These are phyloP conservation scores for Donacobius atricapilla DNA, from an alignment of 2,113 vertebrate species.

Conservation along the genomic window DNA sequence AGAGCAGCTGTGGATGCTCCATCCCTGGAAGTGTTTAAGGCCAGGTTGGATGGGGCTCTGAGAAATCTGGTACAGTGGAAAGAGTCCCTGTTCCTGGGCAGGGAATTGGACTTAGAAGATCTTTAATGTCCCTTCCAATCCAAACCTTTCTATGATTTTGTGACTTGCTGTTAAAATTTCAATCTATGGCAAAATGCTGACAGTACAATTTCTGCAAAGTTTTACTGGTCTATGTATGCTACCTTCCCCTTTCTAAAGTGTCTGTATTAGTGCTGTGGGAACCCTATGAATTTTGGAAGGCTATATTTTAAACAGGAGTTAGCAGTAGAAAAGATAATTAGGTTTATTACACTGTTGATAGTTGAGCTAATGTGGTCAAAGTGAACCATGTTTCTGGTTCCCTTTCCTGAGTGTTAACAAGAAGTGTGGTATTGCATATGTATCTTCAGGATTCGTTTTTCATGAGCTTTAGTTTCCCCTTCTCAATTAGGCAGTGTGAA, in stretches of 20 bases:
- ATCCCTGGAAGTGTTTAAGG: neutral
- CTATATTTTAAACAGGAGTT: neutral
- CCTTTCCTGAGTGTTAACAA: neutral
- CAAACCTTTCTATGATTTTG: neutral
- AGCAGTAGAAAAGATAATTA: neutral
- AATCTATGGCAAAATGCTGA: neutral
- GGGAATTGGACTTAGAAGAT: neutral
- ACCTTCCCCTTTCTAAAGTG: neutral
- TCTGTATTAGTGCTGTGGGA: neutral
- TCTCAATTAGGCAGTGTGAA: neutral
- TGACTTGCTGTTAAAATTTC: neutral
- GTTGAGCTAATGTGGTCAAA: neutral
- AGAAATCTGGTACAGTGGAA: neutral
- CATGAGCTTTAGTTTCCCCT: neutral
- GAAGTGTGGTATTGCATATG: neutral
- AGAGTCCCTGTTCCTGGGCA: neutral
- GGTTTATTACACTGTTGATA: accelerated
- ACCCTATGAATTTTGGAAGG: neutral
- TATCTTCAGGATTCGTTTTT: neutral
- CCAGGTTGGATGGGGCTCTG: neutral
- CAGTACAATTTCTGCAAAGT: neutral
- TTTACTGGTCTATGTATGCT: neutral
- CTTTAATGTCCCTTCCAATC: neutral
- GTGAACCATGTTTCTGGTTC: neutral
- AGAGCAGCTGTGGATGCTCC: neutral